Evolutionary conservation across 1,140 invertebrate species (phyloP), one percentile per base, ranked within the genome.

Genomic region (Drosophila kohkoa): DNA sequence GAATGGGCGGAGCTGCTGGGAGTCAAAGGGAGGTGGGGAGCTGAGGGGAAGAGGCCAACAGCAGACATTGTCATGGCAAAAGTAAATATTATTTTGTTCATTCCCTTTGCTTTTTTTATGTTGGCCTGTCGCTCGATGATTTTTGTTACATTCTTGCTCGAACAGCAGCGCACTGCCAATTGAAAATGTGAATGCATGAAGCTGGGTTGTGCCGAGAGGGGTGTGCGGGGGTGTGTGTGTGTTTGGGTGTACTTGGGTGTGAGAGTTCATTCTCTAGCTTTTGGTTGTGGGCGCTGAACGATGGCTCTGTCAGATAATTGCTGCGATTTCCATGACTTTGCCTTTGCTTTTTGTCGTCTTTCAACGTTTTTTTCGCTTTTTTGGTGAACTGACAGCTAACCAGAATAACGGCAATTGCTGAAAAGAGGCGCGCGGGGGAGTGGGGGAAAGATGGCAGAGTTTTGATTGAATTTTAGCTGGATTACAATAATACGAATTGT

Each of bases 41-140:
- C 20, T 25, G 20, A 2, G 1, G 20, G 52, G 46, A 30, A 8
- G 45, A 30, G 52, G 66, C 28, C 52, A 57, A 63, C 63, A 60
- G 68, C 52, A 77, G 54, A 83, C 80, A 89, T 88, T 89, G 83
- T 88, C 83, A 88, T 89, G 83, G 85, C 75, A 88, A 89, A 88
- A 81, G 80, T 83, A 88, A 88, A 88, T 88, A 88, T 88, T 88
- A 83, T 83, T 82, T 87, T 72, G 63, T 70, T 43, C 49, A 45
- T 46, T 62, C 35, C 5, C 4, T 43, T 72, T 66, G 57, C 5
- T 45, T 49, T 81, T 66, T 11, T 49, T 25, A 25, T 25, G 3
- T 25, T 6, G 35, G 5, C 43, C 59, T 38, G 16, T 58, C 51
- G 55, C 57, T 59, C 45, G 51, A 48, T 58, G 66, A 75, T 81